phyloP scores from a whole-genome alignment of 2,888 invertebrate genomes.

The Bellardia bayeri region DNA sequence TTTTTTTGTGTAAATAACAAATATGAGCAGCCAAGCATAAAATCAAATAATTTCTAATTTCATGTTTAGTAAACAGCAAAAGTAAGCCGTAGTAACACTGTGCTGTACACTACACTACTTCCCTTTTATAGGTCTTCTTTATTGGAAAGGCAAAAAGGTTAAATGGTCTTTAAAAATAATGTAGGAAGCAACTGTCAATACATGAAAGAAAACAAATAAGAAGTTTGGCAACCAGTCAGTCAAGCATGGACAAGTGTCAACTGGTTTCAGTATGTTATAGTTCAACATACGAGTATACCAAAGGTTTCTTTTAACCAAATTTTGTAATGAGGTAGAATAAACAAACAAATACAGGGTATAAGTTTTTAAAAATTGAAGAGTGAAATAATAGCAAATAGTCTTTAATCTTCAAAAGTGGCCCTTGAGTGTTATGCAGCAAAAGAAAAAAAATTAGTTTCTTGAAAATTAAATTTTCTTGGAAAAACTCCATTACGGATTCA shows the following conservation, averaged over 20 bases:
- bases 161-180: conserved; percentile 24
- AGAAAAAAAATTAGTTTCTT: not conserved
- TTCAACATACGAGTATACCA: not conserved
- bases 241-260: conserved; percentile 65
- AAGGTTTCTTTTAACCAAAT: conserved; percentile 14
- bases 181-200: not conserved
- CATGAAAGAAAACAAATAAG: not conserved
- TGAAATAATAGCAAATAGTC: not conserved
- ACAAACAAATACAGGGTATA: not conserved
- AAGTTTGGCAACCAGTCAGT: conserved; percentile 28
- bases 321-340: not conserved
- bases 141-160: not conserved
- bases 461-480: not conserved
- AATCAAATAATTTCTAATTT: conserved; percentile 69
- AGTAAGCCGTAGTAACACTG: conserved; percentile 20
- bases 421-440: conserved; percentile 1
- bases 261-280: conserved; percentile 10
- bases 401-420: not conserved
- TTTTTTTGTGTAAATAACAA: conserved; percentile 17
- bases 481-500: no score
- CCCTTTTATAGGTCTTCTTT: conserved; percentile 50
- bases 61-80: conserved; percentile 55
- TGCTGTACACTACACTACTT: not conserved
- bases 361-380: not conserved
- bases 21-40: conserved; percentile 62